Conservation (phyloP, 2,113 vertebrate genomes). For the Periophthalmus modestus region DNA sequence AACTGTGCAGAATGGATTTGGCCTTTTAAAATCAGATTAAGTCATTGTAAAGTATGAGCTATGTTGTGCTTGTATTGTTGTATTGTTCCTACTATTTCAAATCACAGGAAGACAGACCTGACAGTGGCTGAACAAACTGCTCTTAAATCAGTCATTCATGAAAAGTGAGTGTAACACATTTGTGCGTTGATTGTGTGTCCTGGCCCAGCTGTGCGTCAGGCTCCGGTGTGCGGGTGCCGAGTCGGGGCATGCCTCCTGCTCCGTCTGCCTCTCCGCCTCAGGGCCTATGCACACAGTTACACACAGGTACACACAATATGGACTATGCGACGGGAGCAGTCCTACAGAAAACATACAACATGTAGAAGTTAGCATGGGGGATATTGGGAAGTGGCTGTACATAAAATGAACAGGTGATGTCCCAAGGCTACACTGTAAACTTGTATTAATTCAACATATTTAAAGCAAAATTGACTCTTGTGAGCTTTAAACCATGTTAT, state of each 20-base stretch:
- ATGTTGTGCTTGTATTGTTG: neutral
- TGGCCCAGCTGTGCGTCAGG: neutral
- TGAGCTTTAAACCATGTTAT: no score
- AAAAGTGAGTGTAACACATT: conserved; percentile 13
- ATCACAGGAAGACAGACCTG: neutral
- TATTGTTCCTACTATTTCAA: neutral
- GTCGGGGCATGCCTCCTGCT: conserved; percentile 55
- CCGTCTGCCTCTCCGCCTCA: conserved; percentile 40
- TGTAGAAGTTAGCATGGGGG: conserved; percentile 9
- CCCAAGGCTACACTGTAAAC: neutral
- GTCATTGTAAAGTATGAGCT: neutral
- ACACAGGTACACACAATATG: conserved; percentile 16
- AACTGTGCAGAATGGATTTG: neutral
- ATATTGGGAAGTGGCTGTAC: conserved; percentile 23
- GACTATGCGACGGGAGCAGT: conserved; percentile 23
- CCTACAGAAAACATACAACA: neutral
- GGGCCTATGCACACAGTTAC: conserved; percentile 42
- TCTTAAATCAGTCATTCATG: conserved; percentile 15
- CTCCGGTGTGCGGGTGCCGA: conserved; percentile 30
- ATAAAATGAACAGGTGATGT: neutral
- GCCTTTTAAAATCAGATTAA: neutral
- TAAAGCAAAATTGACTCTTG: no score
- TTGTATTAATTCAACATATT: no score
- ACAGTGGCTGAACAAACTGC: conserved; percentile 7
- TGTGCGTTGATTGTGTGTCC: conserved; percentile 28